Evolutionary conservation across 2,797 vertebrate genomes (phyloP).

Genomic region (Myotis vivesi): DNA sequence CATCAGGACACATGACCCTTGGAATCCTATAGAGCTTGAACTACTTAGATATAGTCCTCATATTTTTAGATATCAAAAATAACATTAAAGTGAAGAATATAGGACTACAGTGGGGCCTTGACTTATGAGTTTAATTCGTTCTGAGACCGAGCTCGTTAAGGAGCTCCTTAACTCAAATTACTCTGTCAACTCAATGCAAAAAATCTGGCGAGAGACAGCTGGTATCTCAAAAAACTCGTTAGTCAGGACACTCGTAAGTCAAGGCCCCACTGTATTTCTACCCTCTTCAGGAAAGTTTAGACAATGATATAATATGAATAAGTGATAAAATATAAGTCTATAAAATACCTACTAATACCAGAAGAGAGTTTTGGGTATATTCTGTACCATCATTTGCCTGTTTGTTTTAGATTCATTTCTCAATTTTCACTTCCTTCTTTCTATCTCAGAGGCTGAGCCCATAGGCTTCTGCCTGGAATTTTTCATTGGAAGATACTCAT

Average conservation of each 20-base stretch:
- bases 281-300: not conserved
- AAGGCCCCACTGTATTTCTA: not conserved
- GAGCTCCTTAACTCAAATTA: no score
- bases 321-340: not conserved
- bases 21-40: not conserved
- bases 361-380: not conserved
- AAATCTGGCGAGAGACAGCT: no score
- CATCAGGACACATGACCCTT: not conserved
- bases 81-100: not conserved
- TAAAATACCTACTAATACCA: not conserved
- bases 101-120: not conserved
- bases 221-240: no score
- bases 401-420: conserved; percentile 5
- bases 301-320: not conserved
- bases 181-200: no score
- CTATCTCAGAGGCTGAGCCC: not conserved
- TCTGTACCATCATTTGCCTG: conserved; percentile 9
- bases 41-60: not conserved
- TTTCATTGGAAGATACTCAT: not conserved
- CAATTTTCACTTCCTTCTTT: not conserved
- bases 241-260: no score
- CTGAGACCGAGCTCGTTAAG: no score
- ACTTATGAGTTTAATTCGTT: no score
- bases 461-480: not conserved
- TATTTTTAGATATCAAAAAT: not conserved